phyloP scores from a whole-genome alignment of 1,140 invertebrate species.

The Gonatopus flavifemur region DNA sequence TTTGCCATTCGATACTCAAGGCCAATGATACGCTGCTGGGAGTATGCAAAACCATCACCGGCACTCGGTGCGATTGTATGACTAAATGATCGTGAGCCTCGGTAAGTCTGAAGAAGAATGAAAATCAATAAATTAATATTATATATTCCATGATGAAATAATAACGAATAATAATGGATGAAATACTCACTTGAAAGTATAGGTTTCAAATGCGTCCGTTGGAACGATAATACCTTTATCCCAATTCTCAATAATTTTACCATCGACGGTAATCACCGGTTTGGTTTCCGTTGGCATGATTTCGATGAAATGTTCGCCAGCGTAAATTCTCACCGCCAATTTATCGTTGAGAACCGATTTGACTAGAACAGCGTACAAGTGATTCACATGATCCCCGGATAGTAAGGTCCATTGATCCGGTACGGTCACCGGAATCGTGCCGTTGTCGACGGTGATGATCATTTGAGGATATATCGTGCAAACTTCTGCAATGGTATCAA shows the following conservation, averaged over 20 bases:
- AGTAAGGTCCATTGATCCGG: slow-evolving; percentile 34
- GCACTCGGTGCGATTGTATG: slow-evolving; percentile 14
- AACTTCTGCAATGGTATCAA: slow-evolving; percentile 20
- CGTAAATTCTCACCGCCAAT: slow-evolving; percentile 25
- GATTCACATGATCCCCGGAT: slow-evolving; percentile 23
- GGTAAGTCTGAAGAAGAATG: slow-evolving; percentile 18
- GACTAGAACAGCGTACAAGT: slow-evolving; percentile 30
- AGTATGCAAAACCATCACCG: slow-evolving; percentile 13
- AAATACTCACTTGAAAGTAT: slow-evolving; percentile 27
- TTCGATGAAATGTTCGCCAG: slow-evolving; percentile 23
- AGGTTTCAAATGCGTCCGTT: slow-evolving; percentile 4
- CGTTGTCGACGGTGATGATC: slow-evolving; percentile 26
- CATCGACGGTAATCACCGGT: slow-evolving; percentile 22
- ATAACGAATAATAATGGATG: background rate
- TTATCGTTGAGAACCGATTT: slow-evolving; percentile 22
- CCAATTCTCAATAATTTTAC: slow-evolving; percentile 15
- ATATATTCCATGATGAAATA: background rate
- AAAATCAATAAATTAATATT: background rate
- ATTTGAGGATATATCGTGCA: slow-evolving; percentile 34
- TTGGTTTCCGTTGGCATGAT: slow-evolving; percentile 14
- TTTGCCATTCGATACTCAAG: slow-evolving; percentile 13
- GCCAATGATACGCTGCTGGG: slow-evolving; percentile 20
- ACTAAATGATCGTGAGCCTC: slow-evolving; percentile 14
- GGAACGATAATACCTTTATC: slow-evolving; percentile 27
- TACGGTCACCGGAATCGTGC: slow-evolving; percentile 18